These are phyloP conservation scores for Chrysotoxum bicinctum DNA, from an alignment of 2,888 invertebrate species.

Conservation along the genomic window DNA sequence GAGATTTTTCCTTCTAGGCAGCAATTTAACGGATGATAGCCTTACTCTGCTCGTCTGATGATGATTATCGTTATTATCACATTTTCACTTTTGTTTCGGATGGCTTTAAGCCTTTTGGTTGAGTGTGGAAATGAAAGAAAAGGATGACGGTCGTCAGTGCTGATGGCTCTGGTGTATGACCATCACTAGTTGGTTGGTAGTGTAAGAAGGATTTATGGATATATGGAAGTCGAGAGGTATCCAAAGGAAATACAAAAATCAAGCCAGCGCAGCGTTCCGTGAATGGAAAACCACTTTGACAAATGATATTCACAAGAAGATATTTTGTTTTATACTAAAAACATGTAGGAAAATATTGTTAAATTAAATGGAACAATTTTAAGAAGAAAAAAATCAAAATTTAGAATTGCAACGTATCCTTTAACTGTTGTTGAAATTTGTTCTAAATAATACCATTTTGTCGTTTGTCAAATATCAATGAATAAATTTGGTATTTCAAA, in stretches of 20 bases:
- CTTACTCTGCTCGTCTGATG: slow-evolving; percentile 40
- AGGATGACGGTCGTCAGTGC: slow-evolving; percentile 23
- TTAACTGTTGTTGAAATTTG: too few species aligned
- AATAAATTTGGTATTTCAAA: too few species aligned
- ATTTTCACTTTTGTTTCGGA: slow-evolving; percentile 68
- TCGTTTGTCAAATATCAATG: too few species aligned
- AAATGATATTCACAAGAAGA: neutral
- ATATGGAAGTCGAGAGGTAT: slow-evolving; percentile 26
- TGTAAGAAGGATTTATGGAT: slow-evolving; percentile 45
- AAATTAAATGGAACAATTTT: neutral
- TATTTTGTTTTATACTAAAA: neutral
- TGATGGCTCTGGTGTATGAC: slow-evolving; percentile 39
- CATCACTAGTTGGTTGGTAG: slow-evolving; percentile 23
- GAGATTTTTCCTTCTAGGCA: slow-evolving; percentile 60
- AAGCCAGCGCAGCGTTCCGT: neutral
- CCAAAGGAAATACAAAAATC: slow-evolving; percentile 17
- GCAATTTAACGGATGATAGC: slow-evolving; percentile 43
- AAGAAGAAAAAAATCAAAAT: too few species aligned
- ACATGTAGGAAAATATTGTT: neutral
- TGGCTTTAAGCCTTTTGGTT: slow-evolving; percentile 12
- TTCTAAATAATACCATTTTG: too few species aligned
- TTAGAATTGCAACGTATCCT: too few species aligned
- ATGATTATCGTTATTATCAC: slow-evolving; percentile 72
- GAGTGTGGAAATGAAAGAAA: slow-evolving; percentile 19
- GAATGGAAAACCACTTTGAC: neutral